These are phyloP conservation scores for Hemitrygon akajei DNA, from an alignment of 2,797 vertebrate genomes.

Conservation along the genomic window DNA sequence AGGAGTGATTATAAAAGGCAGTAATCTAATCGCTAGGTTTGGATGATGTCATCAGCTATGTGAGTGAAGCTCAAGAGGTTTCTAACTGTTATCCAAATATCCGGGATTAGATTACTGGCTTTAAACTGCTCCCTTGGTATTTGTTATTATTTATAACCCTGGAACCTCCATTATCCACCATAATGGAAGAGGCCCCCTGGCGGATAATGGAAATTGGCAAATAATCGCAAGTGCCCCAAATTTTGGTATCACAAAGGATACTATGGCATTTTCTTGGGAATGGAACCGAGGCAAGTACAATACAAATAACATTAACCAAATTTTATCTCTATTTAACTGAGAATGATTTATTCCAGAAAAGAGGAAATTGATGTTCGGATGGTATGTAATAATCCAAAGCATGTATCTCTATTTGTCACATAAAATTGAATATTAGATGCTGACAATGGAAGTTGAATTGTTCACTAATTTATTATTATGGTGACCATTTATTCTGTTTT, in stretches of 20 bases:
- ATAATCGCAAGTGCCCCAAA: constrained; percentile 24
- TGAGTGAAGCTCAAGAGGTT: constrained; percentile 35
- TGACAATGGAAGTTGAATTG: constrained; percentile 13
- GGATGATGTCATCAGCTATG: constrained; percentile 30
- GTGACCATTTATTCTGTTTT: background rate
- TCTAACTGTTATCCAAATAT: constrained; percentile 34
- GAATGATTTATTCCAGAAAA: background rate
- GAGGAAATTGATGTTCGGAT: background rate
- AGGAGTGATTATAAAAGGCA: constrained; percentile 35
- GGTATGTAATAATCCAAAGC: background rate
- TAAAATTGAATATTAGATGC: background rate
- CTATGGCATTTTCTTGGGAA: background rate
- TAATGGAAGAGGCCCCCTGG: constrained; percentile 27
- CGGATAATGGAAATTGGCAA: constrained; percentile 23
- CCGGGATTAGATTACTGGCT: constrained; percentile 34
- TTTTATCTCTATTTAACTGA: constrained; percentile 7
- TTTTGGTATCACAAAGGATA: constrained; percentile 2
- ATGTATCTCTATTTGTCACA: background rate
- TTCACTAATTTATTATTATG: background rate
- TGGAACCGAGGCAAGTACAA: background rate
- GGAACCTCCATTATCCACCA: constrained; percentile 33
- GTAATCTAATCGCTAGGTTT: constrained; percentile 34
- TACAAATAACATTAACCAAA: constrained; percentile 15
- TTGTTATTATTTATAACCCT: constrained; percentile 32
- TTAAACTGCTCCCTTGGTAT: constrained; percentile 35